phyloP scores from a whole-genome alignment of 30 jellyfish, hydroid and myxozoan species.

The Rhopilema esculentum region DNA sequence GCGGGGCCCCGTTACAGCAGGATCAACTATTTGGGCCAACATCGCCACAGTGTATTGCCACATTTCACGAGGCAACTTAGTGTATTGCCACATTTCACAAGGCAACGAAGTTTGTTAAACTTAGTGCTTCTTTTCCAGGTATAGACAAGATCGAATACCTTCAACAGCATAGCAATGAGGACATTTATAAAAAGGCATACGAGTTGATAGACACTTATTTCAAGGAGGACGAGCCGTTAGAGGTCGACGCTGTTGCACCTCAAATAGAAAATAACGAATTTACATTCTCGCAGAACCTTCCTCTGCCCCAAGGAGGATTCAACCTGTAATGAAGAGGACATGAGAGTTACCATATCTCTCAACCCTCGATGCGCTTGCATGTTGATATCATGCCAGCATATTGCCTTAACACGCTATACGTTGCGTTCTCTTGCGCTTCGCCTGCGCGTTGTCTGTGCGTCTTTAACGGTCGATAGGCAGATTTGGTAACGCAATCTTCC shows the following conservation, averaged over 20 bases:
- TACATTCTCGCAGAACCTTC: slow-evolving; percentile 49
- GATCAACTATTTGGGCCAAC: too few species aligned
- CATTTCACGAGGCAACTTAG: too few species aligned
- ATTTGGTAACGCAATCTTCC: too few species aligned
- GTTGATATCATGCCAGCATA: not conserved
- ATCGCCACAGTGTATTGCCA: too few species aligned
- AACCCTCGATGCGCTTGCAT: not conserved
- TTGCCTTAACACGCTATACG: not conserved
- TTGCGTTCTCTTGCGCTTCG: slow-evolving; percentile 24
- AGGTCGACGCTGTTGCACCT: slow-evolving; percentile 59
- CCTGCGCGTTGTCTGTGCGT: not conserved
- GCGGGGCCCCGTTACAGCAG: too few species aligned
- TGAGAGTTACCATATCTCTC: slow-evolving; percentile 1
- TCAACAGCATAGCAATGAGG: slow-evolving; percentile 92
- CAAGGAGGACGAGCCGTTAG: slow-evolving; percentile 80
- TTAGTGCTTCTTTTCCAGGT: slow-evolving; percentile 46
- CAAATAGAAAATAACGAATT: slow-evolving; percentile 45
- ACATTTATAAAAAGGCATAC: slow-evolving; percentile 83
- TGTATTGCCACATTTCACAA: too few species aligned
- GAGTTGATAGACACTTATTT: slow-evolving; percentile 81
- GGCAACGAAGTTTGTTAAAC: too few species aligned
- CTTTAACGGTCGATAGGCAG: too few species aligned
- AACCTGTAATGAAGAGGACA: slow-evolving; percentile 20
- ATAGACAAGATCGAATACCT: slow-evolving; percentile 88
- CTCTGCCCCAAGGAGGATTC: slow-evolving; percentile 72